Base-by-base conservation (phyloP, 2,797 vertebrate genomes). In the Botia kubotai region DNA sequence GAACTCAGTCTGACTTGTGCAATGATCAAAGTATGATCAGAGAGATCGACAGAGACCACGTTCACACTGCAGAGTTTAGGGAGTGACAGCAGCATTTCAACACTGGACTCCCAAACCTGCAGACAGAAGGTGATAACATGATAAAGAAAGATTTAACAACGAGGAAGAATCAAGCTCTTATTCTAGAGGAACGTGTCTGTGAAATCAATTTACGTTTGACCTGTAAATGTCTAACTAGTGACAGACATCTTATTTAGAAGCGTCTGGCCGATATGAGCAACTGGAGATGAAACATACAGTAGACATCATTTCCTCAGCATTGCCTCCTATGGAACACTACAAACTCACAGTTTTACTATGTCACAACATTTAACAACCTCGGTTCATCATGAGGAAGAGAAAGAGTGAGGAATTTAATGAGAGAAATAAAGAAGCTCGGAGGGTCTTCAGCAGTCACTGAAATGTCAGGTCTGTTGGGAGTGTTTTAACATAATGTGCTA, bases 211-310 rank as follows among this genome's bases (percentile, higher is more conserved):
- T 58, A 39, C 12, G 10, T 58, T 57, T 26, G 12, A 21, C 14
- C 33, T 46, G 33, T 67, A 66, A 65, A 53, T 23, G 62, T 75
- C 50, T 63, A 57, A 46, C 65, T 69, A 21, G 36, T 48, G 52
- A 69, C 66, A 48, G 52, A 48, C 11, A 19, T 77, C 57, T 77
- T 16, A 43, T 46, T n/a, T n/a, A 29, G 19, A 69, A 19, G 65
- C 65, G 29, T 36, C 65, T 77, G 52, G 65, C 33, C 16, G 26
- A 29, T 46, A 77, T 58, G 52, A 10, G 36, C 65, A 69, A 29
- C 75, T 58, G 57, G 75, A 77, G 75, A 77, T 46, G 52, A 43
- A 57, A 46, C 33, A 39, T 55, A 39, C 48, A 65, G 50, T 26
- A 55, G 50, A 67, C 55, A 55, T 67, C 0, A 67, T 76, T 67